phyloP scores from a whole-genome alignment of 2,888 invertebrate species.

The Papilio protenor region DNA sequence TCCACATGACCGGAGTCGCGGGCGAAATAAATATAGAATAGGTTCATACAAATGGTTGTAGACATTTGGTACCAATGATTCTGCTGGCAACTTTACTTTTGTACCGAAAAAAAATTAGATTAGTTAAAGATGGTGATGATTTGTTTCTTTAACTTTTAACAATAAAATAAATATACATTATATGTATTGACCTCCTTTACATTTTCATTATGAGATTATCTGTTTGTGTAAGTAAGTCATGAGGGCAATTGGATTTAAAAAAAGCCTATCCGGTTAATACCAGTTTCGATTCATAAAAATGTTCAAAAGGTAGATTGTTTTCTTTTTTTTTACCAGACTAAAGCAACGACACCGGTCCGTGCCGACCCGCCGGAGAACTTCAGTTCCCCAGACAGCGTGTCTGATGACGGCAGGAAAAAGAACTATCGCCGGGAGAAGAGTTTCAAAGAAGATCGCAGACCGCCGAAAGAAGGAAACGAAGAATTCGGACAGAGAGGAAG shows the following conservation, averaged over 20 bases:
- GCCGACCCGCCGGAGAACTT: conserved; percentile 73
- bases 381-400: conserved; percentile 72
- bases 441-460: conserved; percentile 72
- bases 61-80: too few relatives aligned
- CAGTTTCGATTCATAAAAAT: conserved; percentile 17
- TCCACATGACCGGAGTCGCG: too few relatives aligned
- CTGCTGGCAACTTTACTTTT: not conserved
- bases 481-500: conserved; percentile 71
- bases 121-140: not conserved
- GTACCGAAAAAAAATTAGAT: not conserved
- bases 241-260: conserved; percentile 40
- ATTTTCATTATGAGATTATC: conserved; percentile 35
- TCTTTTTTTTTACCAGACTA: conserved; percentile 48
- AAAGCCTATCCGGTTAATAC: conserved; percentile 11
- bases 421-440: conserved; percentile 72
- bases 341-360: conserved; percentile 69
- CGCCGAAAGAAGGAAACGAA: conserved; percentile 62
- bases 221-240: conserved; percentile 12
- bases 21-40: too few relatives aligned
- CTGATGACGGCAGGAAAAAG: conserved; percentile 66
- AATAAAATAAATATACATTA: not conserved
- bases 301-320: not conserved
- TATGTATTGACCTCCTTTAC: conserved; percentile 5
- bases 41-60: too few relatives aligned
- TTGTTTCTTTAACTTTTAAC: not conserved